These are phyloP conservation scores for Pasiphila rectangulata DNA, from an alignment of 2,888 invertebrate genomes.

Conservation along the genomic window DNA sequence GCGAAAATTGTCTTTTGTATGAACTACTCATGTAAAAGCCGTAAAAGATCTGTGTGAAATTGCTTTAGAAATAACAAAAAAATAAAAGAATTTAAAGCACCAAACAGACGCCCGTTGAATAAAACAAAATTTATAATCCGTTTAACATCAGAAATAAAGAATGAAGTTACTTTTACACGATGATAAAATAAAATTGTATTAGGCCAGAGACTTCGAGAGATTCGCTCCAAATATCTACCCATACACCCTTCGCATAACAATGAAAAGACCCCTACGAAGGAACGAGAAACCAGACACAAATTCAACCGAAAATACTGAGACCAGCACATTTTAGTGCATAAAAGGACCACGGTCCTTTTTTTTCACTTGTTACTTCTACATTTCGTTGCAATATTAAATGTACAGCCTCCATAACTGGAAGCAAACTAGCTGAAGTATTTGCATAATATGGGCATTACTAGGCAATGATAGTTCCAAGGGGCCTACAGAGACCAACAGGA, in stretches of 20 bases:
- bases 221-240: constrained; percentile 27
- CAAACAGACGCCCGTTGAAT: neutral
- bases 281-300: constrained; percentile 24
- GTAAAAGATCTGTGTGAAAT: too few species aligned
- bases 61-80: too few species aligned
- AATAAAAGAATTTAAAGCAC: too few species aligned
- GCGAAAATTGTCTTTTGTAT: constrained; percentile 6
- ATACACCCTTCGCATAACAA: constrained; percentile 34
- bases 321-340: constrained; percentile 17
- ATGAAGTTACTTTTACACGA: constrained; percentile 19
- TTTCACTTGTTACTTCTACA: constrained; percentile 29
- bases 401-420: constrained; percentile 32
- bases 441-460: constrained; percentile 43
- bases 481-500: constrained; percentile 26
- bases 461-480: constrained; percentile 35
- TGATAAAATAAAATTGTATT: constrained; percentile 32
- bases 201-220: constrained; percentile 27
- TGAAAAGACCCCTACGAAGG: constrained; percentile 24
- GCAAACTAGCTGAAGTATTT: constrained; percentile 35
- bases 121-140: constrained; percentile 11
- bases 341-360: constrained; percentile 17
- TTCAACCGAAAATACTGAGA: constrained; percentile 16
- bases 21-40: too few species aligned
- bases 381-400: constrained; percentile 36
- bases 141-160: constrained; percentile 21